Conservation (phyloP, 2,797 vertebrate genomes). For the Squalus acanthias region DNA sequence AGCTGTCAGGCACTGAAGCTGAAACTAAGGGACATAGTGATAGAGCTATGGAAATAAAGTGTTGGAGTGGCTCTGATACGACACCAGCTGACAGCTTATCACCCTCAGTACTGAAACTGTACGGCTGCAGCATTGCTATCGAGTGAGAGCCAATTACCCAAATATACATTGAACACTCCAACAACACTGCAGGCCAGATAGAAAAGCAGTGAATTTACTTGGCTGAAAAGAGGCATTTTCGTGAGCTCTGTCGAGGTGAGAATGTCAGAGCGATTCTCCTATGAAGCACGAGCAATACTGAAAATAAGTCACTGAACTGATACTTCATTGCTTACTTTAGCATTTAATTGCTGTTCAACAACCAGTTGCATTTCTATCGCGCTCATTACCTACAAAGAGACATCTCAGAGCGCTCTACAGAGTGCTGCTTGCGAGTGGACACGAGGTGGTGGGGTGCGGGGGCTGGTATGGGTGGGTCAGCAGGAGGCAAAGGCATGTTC, state of each 20-base stretch:
- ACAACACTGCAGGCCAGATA: background rate
- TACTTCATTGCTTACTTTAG: background rate
- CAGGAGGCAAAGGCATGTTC: background rate
- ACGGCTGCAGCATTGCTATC: background rate
- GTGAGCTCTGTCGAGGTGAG: background rate
- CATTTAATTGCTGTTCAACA: background rate
- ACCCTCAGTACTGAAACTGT: background rate
- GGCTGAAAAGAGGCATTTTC: background rate
- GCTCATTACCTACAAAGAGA: background rate
- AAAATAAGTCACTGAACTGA: background rate
- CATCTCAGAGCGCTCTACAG: background rate
- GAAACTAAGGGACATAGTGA: background rate
- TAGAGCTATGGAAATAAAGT: background rate
- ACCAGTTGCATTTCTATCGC: background rate
- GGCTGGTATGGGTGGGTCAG: background rate
- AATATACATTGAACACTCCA: background rate
- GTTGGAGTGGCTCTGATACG: background rate
- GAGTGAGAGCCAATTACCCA: background rate
- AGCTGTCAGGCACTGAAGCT: background rate
- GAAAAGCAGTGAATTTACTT: background rate
- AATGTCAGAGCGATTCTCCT: background rate
- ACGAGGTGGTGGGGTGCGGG: background rate
- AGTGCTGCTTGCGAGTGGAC: background rate
- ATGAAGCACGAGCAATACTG: background rate
- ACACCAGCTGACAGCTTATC: constrained; percentile 1